Evolutionary conservation across 2,113 vertebrate genomes (phyloP).

Genomic region (Lamprologus tigripictilis): DNA sequence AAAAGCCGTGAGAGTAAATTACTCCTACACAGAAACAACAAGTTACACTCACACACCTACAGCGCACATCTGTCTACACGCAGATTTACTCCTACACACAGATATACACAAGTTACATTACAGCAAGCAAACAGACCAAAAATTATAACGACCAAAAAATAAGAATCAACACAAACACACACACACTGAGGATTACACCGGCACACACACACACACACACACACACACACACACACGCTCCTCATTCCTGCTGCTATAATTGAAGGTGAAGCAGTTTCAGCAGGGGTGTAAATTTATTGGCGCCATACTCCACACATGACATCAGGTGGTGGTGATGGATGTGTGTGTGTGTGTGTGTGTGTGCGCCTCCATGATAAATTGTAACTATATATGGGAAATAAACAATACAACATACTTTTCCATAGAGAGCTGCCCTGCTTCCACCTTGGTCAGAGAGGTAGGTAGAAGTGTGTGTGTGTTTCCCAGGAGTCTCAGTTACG

Average conservation of each 20-base stretch:
- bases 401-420: conserved; percentile 39
- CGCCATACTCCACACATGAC: not conserved
- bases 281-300: conserved; percentile 15
- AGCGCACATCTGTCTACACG: not conserved
- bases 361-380: conserved; percentile 5
- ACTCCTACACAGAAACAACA: conserved; percentile 29
- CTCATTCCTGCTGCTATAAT: not conserved
- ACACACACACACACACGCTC: not conserved
- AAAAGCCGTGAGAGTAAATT: conserved; percentile 35
- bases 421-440: not conserved
- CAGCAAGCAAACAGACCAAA: not conserved
- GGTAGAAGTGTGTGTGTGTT: not conserved
- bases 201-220: not conserved
- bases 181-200: not conserved
- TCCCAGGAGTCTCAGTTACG: not conserved
- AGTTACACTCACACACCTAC: not conserved
- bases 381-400: conserved; percentile 18
- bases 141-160: not conserved
- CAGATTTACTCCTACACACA: conserved; percentile 3
- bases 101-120: not conserved
- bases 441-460: not conserved
- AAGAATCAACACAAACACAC: not conserved
- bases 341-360: not conserved
- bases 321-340: not conserved
- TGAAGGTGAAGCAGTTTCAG: conserved; percentile 30